Base-by-base conservation (phyloP, 2,888 invertebrate species). In the Drosophila austrosaltans region DNA sequence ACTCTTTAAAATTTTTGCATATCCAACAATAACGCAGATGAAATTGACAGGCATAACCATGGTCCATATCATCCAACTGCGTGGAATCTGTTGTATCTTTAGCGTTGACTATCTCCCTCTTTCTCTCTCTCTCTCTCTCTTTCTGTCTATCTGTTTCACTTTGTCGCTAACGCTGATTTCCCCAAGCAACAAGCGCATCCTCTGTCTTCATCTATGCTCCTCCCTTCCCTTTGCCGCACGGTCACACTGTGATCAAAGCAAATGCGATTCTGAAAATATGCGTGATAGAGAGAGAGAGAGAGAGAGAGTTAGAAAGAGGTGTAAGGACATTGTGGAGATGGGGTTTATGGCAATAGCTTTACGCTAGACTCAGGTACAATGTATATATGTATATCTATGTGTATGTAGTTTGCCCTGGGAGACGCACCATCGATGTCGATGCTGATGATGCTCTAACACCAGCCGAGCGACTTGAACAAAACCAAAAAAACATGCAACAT, bases 211-310 rank as follows among this genome's bases (percentile, higher is more conserved):
- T 20, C 8, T 22, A 12, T 30, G 4, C 5, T 48, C 3, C 10
- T 42, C n/a, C 54, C 20, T 2, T 30, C 56, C 53, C 8, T 30
- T 8, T 2, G 16, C 25, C 12, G 22, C 8, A 59, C 56, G 10
- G 12, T 25, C 8, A 36, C 7, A 59, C 59, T 66, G 66, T 66
- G 72, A 72, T 76, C 69, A 63, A 60, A 67, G 58, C 30, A 62
- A 66, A 42, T 62, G 61, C 44, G 76, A 75, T 72, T 79, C 82
- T 87, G 87, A 85, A 86, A 83, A 85, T 87, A 81, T 81, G 83
- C 77, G 72, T 68, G 76, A 16, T 16, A 36, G 36, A 8, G 36
- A 32, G 32, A 3, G 28, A 28, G 28, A 28, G 2, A 28, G 28
- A 30, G 16, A 16, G 16, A 16, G 16, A 16, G 16, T 16, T 16